Evolutionary conservation across 2,797 vertebrate genomes (phyloP).

Genomic region (Limosa lapponica): DNA sequence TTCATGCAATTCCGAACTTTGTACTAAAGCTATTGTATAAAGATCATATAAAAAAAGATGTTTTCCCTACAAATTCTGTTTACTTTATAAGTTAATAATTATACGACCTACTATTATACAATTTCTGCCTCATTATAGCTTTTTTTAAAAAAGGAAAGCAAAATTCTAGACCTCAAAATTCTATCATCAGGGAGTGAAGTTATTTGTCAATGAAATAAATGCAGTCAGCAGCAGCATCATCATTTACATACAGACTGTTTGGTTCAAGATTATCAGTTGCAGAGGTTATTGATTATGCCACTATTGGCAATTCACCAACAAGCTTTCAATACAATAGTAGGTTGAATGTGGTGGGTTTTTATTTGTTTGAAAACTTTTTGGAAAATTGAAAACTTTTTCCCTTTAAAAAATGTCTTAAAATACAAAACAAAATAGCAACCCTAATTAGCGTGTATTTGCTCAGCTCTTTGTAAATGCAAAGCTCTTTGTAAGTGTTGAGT

Average conservation of each 20-base stretch:
- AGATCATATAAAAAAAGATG: background rate
- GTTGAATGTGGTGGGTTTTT: background rate
- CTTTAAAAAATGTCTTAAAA: background rate
- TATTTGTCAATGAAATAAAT: constrained; percentile 23
- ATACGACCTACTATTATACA: constrained; percentile 50
- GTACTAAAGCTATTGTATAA: constrained; percentile 44
- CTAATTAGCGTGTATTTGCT: background rate
- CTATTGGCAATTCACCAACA: background rate
- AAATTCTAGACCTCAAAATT: constrained; percentile 37
- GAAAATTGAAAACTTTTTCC: background rate
- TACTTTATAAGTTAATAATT: constrained; percentile 28
- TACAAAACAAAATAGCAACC: background rate
- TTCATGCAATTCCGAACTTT: constrained; percentile 39
- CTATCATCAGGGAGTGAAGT: background rate
- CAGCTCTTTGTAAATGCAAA: background rate
- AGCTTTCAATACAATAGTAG: background rate
- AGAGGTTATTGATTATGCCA: background rate
- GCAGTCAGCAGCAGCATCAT: background rate
- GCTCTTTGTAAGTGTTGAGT: background rate
- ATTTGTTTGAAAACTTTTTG: background rate
- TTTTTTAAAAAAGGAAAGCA: constrained; percentile 27
- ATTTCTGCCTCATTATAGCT: constrained; percentile 30
- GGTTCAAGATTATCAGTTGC: background rate
- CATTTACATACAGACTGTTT: background rate
- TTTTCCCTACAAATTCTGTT: constrained; percentile 36